phyloP scores from a whole-genome alignment of 2,797 vertebrate genomes.

The Danio aesculapii region DNA sequence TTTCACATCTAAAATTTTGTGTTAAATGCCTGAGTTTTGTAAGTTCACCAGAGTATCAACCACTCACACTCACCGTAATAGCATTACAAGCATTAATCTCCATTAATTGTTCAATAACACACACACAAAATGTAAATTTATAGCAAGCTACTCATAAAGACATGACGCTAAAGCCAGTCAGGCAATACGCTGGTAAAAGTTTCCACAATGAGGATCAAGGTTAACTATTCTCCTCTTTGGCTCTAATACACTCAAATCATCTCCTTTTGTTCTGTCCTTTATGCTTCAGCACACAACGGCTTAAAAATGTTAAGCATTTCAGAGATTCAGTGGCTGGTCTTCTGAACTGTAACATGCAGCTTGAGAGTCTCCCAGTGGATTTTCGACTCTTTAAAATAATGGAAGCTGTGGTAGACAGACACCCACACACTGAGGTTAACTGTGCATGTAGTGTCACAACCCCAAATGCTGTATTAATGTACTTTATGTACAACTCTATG shows the following conservation, averaged over 20 bases:
- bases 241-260: slow-evolving; percentile 18
- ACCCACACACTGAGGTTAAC: not conserved
- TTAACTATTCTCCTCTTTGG: not conserved
- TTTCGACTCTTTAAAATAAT: not conserved
- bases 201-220: not conserved
- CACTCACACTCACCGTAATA: not conserved
- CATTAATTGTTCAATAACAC: not conserved
- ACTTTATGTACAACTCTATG: not conserved
- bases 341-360: slow-evolving; percentile 6
- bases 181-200: not conserved
- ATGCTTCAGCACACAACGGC: slow-evolving; percentile 11
- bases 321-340: not conserved
- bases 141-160: not conserved
- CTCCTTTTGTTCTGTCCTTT: not conserved
- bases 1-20: not conserved
- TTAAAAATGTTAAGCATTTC: slow-evolving; percentile 7
- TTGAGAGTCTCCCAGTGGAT: not conserved
- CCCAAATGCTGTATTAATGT: not conserved
- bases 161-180: not conserved
- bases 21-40: not conserved
- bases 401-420: not conserved
- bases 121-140: not conserved
- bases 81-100: not conserved
- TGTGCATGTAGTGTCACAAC: not conserved
- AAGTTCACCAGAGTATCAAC: not conserved